Base-by-base conservation (phyloP, 2,113 vertebrate species). In the Misgurnus mizolepis region DNA sequence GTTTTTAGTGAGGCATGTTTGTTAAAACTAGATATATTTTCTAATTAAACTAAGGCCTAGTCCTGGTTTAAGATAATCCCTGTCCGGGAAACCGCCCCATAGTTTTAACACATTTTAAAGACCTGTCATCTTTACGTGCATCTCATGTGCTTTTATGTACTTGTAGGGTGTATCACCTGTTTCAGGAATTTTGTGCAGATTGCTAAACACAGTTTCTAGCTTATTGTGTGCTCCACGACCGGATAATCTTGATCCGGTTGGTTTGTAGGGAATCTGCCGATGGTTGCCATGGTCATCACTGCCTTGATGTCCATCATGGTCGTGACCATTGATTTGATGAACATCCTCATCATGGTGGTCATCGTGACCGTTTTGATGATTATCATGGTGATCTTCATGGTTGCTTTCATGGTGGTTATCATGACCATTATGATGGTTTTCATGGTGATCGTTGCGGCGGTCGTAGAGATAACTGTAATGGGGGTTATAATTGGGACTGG, bases 131-230 rank as follows among this genome's bases (percentile, higher is more conserved):
- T 34, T 34, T 34, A 34, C 3, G 3, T 34, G 27, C 3, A 34
- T 34, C 3, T 34, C 3, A 34, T 34, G 27, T 34, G 45, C 15
- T 40, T 3, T 18, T 39, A 12, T 47, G 11, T 14, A 68, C 18
- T 45, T 34, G 14, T 47, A 43, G 18, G 3, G 70, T 34, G 66
- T 3, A 7, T n/a, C 82, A 93, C 92, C 91, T 14, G 87, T 79
- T 45, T 91, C 87, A 34, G 70, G 49, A 73, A 74, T 85, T 47
- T 87, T 80, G 50, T 88, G 88, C 14, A 94, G 80, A 12, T 91
- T 88, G 72, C 80, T 83, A 6, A 93, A 83, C 15, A 93, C 88
- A 0, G 89, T 81, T n/a, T 93, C 91, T 81, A 93, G 84, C 50
- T 94, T 93, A 83, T 55, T 77, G 82, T 91, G 87, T 0, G 82